Conservation (phyloP, 1,140 invertebrate genomes). For the Chionoecetes opilio region DNA sequence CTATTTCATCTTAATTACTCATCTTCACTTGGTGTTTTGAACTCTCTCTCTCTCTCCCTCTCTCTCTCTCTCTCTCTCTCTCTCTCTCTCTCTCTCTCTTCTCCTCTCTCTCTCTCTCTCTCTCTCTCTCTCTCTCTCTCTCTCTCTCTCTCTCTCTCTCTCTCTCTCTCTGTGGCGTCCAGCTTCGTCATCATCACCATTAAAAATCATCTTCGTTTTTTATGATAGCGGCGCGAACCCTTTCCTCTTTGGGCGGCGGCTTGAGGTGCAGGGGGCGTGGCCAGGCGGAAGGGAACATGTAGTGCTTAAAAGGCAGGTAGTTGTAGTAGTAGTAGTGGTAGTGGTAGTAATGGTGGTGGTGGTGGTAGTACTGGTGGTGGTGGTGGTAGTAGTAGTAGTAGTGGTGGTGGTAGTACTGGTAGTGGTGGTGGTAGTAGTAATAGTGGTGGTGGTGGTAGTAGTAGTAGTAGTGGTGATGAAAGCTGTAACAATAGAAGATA, state of each 20-base stretch:
- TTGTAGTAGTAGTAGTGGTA: too few relatives aligned
- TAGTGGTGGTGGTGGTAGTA: not conserved
- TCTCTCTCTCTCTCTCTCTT: not conserved
- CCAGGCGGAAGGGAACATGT: too few relatives aligned
- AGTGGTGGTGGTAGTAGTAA: not conserved
- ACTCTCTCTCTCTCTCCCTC: conserved; percentile 45
- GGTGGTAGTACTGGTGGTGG: not conserved
- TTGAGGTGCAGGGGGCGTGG: too few relatives aligned
- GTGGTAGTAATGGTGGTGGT: too few relatives aligned
- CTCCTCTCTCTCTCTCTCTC: not conserved
- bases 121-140: not conserved
- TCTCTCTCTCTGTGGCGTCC: conserved; percentile 34
- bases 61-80: conserved; percentile 50
- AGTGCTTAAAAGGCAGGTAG: too few relatives aligned
- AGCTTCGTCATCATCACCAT: not conserved
- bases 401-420: too few relatives aligned
- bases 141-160: not conserved
- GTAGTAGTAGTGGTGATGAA: not conserved
- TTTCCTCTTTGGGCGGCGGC: too few relatives aligned
- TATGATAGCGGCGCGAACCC: too few relatives aligned
- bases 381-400: too few relatives aligned
- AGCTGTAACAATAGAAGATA: not conserved
- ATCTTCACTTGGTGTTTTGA: too few relatives aligned
- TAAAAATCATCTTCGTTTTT: not conserved
- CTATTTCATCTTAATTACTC: too few relatives aligned